Evolutionary conservation across 1,140 invertebrate species (phyloP), one percentile per base, ranked within the genome.

Genomic region (Monomorium pharaonis): DNA sequence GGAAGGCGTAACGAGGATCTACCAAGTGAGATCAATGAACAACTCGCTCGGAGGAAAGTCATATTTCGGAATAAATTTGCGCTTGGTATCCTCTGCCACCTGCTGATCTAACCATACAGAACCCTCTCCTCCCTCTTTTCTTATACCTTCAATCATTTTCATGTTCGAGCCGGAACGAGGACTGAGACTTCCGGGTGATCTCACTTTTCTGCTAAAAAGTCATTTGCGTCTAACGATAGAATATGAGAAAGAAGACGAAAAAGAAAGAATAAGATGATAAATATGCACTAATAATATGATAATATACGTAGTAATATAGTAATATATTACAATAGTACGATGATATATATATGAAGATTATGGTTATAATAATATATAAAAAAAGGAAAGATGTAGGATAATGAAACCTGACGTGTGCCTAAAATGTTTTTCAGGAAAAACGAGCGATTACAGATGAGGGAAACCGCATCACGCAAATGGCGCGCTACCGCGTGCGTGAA

Each of bases 21-120:
- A 49, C 70, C 80, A 80, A 90, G 37, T 58, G 86, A 87, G 85
- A 90, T 88, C 77, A 88, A 88, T 65, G 60, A 80, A 90, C 74
- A 83, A 90, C 77, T 86, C 33, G 58, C 67, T 60, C 84, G 84
- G 18, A 62, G 21, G 44, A 77, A 86, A 88, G 81, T 90, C 24
- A 56, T 51, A 18, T 80, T 87, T 89, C 67, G 78, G 78, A 84
- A 88, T 70, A 86, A 69, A 69, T 84, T 88, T 85, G 70, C 85
- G 63, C 70, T 42, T 65, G 72, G 27, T 69, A 51, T 58, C 80
- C 16, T 65, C 42, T 21, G 6, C 56, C 37, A 58, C 63, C 27
- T 10, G n/a, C 37, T 44, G 37, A n/a, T 24, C 37, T 24, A 67
- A 24, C 6, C 42, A 16, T n/a, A n/a, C n/a, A 16, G 7, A 49